Percentiles rank a stretch among this genome's conserved stretches.
Evolutionary conservation across 1,140 invertebrate species (phyloP).

Genomic region (Branchinecta lynchi): DNA sequence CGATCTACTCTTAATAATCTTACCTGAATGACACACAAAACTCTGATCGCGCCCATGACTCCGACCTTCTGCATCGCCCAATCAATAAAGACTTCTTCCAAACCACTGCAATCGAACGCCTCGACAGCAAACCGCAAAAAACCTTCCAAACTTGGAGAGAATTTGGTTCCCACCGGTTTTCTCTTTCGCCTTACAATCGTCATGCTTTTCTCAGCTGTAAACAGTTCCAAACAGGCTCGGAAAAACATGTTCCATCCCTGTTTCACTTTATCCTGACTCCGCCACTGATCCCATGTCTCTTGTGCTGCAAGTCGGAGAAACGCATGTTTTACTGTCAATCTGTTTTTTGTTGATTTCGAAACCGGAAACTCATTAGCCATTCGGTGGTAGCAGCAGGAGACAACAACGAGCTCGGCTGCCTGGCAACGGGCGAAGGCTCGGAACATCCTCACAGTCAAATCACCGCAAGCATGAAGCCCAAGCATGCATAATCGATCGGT

Average conservation of each 20-base stretch:
- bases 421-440: constrained; percentile 48
- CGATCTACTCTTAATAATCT: not conserved
- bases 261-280: constrained; percentile 25
- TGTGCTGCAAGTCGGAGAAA: constrained; percentile 50
- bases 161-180: not conserved
- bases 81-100: not conserved
- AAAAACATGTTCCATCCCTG: not conserved
- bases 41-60: not conserved
- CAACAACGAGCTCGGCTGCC: constrained; percentile 42
- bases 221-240: not conserved
- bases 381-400: constrained; percentile 78
- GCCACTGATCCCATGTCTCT: constrained; percentile 35
- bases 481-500: constrained; percentile 34
- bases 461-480: constrained; percentile 67
- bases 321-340: constrained; percentile 36
- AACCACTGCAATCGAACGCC: not conserved
- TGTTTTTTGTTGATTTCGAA: not conserved
- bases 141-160: not conserved
- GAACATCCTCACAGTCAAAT: constrained; percentile 54
- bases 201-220: not conserved
- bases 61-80: not conserved
- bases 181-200: not conserved
- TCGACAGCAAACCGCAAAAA: not conserved
- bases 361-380: constrained; percentile 28
- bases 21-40: constrained; percentile 7